Conservation (phyloP, 2,888 invertebrate species). For the Rhabditophanes sp. region DNA sequence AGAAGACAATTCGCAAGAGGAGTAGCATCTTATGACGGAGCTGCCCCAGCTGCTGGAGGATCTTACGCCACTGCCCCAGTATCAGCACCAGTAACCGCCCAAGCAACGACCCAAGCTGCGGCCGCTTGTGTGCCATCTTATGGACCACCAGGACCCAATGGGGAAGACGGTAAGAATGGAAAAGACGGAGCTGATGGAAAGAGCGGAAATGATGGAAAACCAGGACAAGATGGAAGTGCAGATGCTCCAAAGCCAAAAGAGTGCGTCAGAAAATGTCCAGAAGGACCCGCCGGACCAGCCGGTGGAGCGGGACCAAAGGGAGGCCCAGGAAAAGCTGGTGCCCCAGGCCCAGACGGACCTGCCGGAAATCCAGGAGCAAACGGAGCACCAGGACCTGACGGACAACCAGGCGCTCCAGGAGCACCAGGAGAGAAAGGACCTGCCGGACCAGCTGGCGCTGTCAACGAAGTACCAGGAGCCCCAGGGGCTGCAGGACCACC, state of each 20-base stretch:
- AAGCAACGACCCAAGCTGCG: slow-evolving; percentile 4
- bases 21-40: neutral
- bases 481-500: slow-evolving; percentile 2
- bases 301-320: slow-evolving; percentile 6
- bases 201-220: slow-evolving; percentile 17
- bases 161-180: slow-evolving; percentile 12
- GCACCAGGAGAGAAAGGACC: neutral
- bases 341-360: slow-evolving; percentile 5
- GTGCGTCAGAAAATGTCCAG: slow-evolving; percentile 1
- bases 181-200: slow-evolving; percentile 11
- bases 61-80: neutral
- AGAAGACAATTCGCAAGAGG: slow-evolving; percentile 2
- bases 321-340: slow-evolving; percentile 4
- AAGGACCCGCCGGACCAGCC: slow-evolving; percentile 7
- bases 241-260: slow-evolving; percentile 3
- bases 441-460: neutral
- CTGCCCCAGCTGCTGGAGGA: slow-evolving; percentile 1
- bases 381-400: slow-evolving; percentile 5
- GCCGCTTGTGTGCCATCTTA: slow-evolving; percentile 5
- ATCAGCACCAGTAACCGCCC: too few species aligned
- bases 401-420: slow-evolving; percentile 7
- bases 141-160: slow-evolving; percentile 13
- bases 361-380: slow-evolving; percentile 5
- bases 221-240: slow-evolving; percentile 15
- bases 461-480: slow-evolving; percentile 3